Evolutionary conservation across 2,797 vertebrate species (phyloP).

Genomic region (Arrhamphus sclerolepis): DNA sequence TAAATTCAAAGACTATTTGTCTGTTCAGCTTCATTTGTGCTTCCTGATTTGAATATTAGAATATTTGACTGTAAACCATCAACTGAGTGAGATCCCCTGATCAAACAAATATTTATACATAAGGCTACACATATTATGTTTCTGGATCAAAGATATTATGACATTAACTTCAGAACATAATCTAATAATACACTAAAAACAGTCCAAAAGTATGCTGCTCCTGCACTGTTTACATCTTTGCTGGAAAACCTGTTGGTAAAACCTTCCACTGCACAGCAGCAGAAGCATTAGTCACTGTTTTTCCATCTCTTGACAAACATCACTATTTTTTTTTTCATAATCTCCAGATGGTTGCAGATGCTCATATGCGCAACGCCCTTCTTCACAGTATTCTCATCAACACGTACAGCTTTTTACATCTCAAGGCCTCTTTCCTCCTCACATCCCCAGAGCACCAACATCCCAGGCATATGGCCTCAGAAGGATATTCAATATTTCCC

Average conservation of each 20-base stretch:
- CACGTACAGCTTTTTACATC: slow-evolving; percentile 39
- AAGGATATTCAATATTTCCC: slow-evolving; percentile 62
- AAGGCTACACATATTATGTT: too few relatives aligned
- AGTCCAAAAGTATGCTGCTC: neutral
- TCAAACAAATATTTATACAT: too few relatives aligned
- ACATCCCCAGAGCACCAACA: slow-evolving; percentile 35
- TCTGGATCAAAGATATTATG: too few relatives aligned
- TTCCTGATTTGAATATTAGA: too few relatives aligned
- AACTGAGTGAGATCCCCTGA: too few relatives aligned
- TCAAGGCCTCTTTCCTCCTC: slow-evolving; percentile 22
- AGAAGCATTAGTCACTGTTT: slow-evolving; percentile 21
- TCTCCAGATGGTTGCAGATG: neutral
- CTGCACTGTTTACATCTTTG: slow-evolving; percentile 9
- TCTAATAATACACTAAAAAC: too few relatives aligned
- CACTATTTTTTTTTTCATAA: too few relatives aligned
- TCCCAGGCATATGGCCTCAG: slow-evolving; percentile 43
- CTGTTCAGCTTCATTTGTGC: too few relatives aligned
- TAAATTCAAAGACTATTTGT: too few relatives aligned
- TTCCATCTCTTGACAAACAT: slow-evolving; percentile 8
- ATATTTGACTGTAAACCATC: too few relatives aligned
- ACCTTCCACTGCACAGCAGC: slow-evolving; percentile 16
- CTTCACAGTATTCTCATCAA: slow-evolving; percentile 16
- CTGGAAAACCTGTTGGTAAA: neutral
- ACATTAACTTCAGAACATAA: too few relatives aligned
- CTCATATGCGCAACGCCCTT: neutral